These are phyloP conservation scores for Otolemur crassicaudatus DNA, from an alignment of 2,797 vertebrate species.

Conservation along the genomic window DNA sequence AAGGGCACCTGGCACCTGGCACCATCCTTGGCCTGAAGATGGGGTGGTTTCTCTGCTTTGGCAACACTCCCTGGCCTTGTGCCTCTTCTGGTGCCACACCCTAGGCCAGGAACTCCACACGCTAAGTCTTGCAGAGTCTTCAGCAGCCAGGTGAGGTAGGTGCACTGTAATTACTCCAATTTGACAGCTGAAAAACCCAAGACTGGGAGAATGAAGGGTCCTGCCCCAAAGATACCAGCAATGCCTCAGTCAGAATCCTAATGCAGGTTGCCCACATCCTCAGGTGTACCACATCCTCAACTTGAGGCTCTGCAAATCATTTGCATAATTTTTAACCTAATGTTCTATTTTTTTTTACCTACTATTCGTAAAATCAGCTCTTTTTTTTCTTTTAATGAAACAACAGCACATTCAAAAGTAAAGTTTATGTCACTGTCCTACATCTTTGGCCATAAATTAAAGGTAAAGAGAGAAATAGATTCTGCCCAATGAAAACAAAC, in stretches of 20 bases:
- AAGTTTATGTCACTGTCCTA: not conserved
- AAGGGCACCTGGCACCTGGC: not conserved
- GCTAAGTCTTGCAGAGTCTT: conserved; percentile 1
- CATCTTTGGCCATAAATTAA: not conserved
- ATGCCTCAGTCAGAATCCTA: not conserved
- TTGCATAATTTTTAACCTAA: not conserved
- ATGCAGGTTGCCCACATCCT: fast-evolving
- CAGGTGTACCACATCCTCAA: not conserved
- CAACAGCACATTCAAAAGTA: not conserved
- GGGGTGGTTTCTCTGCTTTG: not conserved
- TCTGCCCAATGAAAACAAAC: not conserved
- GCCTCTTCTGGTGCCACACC: not conserved
- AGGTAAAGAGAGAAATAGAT: not conserved
- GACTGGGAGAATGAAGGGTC: not conserved
- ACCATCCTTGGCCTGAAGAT: not conserved
- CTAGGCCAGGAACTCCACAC: not conserved
- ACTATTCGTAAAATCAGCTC: not conserved
- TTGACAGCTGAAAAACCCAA: not conserved
- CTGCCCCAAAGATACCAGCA: not conserved
- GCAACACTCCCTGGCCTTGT: not conserved
- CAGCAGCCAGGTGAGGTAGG: not conserved
- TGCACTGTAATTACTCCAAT: not conserved
- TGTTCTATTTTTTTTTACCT: not conserved
- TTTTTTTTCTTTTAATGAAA: not conserved
- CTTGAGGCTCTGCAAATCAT: not conserved